These are phyloP conservation scores for Tolypeutes matacus DNA, from an alignment of 2,797 vertebrate genomes.

Conservation along the genomic window DNA sequence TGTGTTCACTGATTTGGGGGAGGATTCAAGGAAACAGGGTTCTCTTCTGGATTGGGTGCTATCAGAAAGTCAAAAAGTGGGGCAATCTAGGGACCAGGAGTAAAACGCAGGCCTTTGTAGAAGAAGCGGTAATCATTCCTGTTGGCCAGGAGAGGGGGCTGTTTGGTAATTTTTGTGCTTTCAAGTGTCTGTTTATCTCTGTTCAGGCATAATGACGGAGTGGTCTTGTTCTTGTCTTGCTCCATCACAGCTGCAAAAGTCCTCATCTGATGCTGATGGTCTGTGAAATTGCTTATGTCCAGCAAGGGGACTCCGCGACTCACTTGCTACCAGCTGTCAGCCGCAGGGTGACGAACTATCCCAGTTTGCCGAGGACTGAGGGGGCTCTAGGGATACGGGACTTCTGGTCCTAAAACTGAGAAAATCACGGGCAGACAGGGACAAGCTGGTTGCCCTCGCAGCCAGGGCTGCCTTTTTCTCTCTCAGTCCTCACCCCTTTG, in stretches of 20 bases:
- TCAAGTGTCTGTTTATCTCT: neutral
- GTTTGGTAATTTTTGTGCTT: constrained; percentile 38
- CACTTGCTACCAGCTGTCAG: neutral
- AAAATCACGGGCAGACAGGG: neutral
- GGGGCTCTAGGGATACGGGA: neutral
- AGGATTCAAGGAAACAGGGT: neutral
- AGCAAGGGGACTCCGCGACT: neutral
- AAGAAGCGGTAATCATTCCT: neutral
- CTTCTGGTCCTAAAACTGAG: neutral
- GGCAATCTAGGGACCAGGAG: neutral
- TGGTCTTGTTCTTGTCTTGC: constrained; percentile 11
- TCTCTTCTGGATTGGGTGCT: neutral
- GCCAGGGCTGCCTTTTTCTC: neutral
- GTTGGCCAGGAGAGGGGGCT: constrained; percentile 43
- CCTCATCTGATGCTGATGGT: neutral
- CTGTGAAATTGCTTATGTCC: neutral
- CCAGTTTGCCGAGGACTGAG: neutral
- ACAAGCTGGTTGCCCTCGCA: neutral
- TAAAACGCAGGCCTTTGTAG: neutral
- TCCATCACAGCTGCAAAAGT: neutral
- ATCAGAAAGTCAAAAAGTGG: neutral
- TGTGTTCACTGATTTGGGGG: neutral
- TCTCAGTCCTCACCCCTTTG: neutral
- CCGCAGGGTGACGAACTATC: neutral
- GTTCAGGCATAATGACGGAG: neutral